Percentiles rank a stretch among this genome's conserved stretches.
phyloP scores from a whole-genome alignment of 2,797 vertebrate species.

The Sebastiscus albofasciatus region DNA sequence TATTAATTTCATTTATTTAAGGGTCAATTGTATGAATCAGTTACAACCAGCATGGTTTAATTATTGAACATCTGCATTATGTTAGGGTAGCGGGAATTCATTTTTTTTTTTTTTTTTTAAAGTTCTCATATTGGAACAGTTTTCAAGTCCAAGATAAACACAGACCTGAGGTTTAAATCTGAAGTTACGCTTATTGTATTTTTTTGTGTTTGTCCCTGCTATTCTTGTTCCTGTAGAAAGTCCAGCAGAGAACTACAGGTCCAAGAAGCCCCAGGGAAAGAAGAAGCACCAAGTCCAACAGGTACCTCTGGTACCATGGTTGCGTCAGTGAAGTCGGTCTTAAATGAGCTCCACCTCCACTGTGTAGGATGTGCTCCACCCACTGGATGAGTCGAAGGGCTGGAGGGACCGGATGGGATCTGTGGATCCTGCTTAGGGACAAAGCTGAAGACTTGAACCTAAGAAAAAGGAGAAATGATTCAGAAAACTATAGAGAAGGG shows the following conservation, averaged over 20 bases:
- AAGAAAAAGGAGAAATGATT: not conserved
- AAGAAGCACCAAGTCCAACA: constrained; percentile 75
- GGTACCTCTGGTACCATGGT: constrained; percentile 77
- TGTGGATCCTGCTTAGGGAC: constrained; percentile 70
- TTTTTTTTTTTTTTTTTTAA: not conserved
- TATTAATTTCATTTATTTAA: not conserved
- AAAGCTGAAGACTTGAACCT: constrained; percentile 80
- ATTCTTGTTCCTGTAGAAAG: constrained; percentile 25
- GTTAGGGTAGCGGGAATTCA: not conserved
- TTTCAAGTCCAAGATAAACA: not conserved
- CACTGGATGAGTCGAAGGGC: constrained; percentile 72
- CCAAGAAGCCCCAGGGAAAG: constrained; percentile 49
- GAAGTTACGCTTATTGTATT: constrained; percentile 19
- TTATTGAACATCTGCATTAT: constrained; percentile 4
- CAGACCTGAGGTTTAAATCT: not conserved
- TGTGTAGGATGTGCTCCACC: constrained; percentile 79
- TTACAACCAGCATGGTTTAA: constrained; percentile 5
- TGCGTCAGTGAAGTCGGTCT: constrained; percentile 67
- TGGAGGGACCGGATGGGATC: constrained; percentile 76
- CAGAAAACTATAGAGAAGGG: not conserved
- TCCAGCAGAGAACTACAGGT: constrained; percentile 49
- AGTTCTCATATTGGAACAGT: not conserved
- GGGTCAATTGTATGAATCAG: not conserved
- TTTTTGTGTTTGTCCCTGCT: constrained; percentile 47
- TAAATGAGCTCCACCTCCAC: constrained; percentile 73